Evolutionary conservation across 2,888 invertebrate genomes (phyloP).

Genomic region (Acholoe squamosa): DNA sequence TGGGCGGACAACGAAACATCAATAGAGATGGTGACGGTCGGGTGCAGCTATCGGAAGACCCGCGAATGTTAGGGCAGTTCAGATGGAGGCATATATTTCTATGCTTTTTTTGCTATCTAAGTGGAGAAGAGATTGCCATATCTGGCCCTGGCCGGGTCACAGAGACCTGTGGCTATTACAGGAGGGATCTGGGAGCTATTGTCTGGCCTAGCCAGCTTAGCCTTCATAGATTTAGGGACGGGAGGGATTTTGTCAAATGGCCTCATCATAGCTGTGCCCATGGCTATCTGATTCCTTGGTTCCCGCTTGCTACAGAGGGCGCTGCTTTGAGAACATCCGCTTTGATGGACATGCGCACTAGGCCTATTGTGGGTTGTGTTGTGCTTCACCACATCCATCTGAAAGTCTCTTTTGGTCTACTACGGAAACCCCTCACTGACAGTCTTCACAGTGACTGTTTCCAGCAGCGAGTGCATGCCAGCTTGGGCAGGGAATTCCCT

Average conservation of each 20-base stretch:
- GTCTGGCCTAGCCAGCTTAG: slow-evolving; percentile 22
- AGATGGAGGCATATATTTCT: not conserved
- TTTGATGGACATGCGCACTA: slow-evolving; percentile 42
- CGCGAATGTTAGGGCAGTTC: not conserved
- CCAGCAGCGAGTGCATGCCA: too few relatives aligned
- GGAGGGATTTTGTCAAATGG: slow-evolving; percentile 23
- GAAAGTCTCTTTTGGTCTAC: too few relatives aligned
- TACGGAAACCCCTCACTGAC: too few relatives aligned
- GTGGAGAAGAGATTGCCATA: slow-evolving; percentile 52
- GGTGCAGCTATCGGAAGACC: not conserved
- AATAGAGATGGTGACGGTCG: not conserved
- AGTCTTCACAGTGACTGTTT: too few relatives aligned
- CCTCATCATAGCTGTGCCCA: slow-evolving; percentile 12
- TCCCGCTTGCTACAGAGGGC: slow-evolving; percentile 13
- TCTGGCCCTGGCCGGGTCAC: slow-evolving; percentile 39
- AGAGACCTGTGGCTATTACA: not conserved
- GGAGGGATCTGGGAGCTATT: slow-evolving; percentile 26
- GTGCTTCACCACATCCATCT: not conserved
- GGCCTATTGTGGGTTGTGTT: not conserved
- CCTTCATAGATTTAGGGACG: slow-evolving; percentile 35
- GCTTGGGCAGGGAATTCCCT: too few relatives aligned
- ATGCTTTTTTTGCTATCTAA: not conserved
- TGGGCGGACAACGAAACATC: slow-evolving; percentile 18
- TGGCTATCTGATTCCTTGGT: slow-evolving; percentile 21
- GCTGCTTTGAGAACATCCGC: slow-evolving; percentile 37